A percentile compares a stretch with the other conserved stretches of the same genome.
Conservation (phyloP, 2,113 vertebrate genomes). For the Laticauda laticaudata region DNA sequence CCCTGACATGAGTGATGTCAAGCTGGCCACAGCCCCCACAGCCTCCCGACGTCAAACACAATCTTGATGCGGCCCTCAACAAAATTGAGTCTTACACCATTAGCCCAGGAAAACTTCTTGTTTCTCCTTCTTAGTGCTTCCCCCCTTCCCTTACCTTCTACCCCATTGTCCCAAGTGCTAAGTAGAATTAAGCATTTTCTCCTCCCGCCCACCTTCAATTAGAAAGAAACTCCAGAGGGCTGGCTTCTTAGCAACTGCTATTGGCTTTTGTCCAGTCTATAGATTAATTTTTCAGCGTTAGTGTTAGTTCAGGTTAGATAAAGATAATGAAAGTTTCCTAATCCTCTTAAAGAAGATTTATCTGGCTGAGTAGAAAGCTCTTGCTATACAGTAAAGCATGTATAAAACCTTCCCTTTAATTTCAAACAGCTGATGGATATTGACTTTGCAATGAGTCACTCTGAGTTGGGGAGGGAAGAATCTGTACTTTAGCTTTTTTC, state of each 20-base stretch:
- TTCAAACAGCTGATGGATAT: slow-evolving; percentile 88
- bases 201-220: not conserved
- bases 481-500: slow-evolving; percentile 38
- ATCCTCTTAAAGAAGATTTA: slow-evolving; percentile 80
- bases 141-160: too few species aligned
- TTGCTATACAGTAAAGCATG: slow-evolving; percentile 74
- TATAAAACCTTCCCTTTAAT: slow-evolving; percentile 85
- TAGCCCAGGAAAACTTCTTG: not conserved
- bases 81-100: not conserved
- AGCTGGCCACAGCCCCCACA: too few species aligned
- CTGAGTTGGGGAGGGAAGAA: slow-evolving; percentile 57
- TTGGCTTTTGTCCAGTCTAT: slow-evolving; percentile 68
- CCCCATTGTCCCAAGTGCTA: not conserved
- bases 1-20: too few species aligned
- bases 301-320: slow-evolving; percentile 78
- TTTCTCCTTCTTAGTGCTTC: not conserved
- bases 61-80: too few species aligned
- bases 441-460: slow-evolving; percentile 82
- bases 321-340: slow-evolving; percentile 83
- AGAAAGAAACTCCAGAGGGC: slow-evolving; percentile 19
- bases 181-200: not conserved
- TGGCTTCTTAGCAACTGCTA: slow-evolving; percentile 24
- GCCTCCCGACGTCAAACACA: too few species aligned
- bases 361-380: slow-evolving; percentile 76
- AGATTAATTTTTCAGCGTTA: slow-evolving; percentile 77